phyloP scores from a whole-genome alignment of 2,888 invertebrate species.

The Catotricha subobsoleta region DNA sequence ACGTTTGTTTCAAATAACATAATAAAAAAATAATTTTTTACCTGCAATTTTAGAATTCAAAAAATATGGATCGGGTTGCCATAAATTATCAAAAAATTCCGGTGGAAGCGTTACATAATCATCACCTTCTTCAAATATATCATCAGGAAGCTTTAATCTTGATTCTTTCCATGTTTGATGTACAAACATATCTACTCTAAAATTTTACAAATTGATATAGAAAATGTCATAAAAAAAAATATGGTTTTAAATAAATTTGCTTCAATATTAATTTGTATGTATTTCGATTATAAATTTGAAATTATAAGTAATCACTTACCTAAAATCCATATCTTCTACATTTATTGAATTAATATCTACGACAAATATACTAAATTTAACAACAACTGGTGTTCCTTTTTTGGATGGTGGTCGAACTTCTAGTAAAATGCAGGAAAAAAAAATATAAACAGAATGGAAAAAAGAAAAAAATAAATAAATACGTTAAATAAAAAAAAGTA shows the following conservation, averaged over 20 bases:
- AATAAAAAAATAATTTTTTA: too few species aligned
- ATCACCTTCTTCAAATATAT: constrained; percentile 58
- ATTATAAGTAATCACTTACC: constrained; percentile 33
- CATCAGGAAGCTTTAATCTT: constrained; percentile 53
- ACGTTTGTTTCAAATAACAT: background rate
- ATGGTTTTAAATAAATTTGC: background rate
- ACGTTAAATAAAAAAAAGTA: too few species aligned
- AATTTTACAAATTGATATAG: constrained; percentile 9
- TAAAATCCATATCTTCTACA: constrained; percentile 77
- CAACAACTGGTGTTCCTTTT: constrained; percentile 52
- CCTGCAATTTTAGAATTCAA: constrained; percentile 71
- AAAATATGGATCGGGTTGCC: constrained; percentile 77
- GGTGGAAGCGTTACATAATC: constrained; percentile 64
- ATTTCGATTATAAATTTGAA: background rate
- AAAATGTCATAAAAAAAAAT: background rate
- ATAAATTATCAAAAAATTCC: constrained; percentile 66
- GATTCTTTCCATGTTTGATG: constrained; percentile 65
- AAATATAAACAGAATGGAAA: background rate
- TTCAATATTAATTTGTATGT: background rate
- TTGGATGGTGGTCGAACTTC: constrained; percentile 61
- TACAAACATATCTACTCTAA: constrained; percentile 70
- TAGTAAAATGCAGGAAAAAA: constrained; percentile 21
- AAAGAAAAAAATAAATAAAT: too few species aligned
- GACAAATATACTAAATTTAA: constrained; percentile 66
- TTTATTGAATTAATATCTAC: constrained; percentile 77